Conservation (phyloP, 2,888 invertebrate species). For the Acanthoscelides obtectus region DNA sequence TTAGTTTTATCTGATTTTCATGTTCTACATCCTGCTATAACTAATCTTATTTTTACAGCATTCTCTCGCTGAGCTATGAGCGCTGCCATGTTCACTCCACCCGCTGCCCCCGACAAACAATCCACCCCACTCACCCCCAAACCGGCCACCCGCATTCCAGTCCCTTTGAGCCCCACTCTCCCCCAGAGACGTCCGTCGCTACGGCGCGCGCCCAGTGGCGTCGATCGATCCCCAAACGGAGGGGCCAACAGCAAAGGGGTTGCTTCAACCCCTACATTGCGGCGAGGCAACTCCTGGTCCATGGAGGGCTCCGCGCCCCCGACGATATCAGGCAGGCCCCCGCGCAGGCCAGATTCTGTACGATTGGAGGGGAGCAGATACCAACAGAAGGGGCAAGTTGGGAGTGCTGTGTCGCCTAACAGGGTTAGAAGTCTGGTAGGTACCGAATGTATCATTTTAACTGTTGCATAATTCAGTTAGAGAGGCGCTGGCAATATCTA, state of each 20-base stretch:
- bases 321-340: background rate
- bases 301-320: background rate
- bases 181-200: slow-evolving; percentile 32
- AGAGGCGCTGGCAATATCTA: background rate
- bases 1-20: too few relatives aligned
- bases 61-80: slow-evolving; percentile 7
- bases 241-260: background rate
- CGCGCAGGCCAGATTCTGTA: background rate
- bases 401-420: slow-evolving; percentile 38
- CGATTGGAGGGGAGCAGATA: background rate
- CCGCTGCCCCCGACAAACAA: background rate
- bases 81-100: slow-evolving; percentile 23
- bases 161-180: slow-evolving; percentile 28
- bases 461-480: background rate
- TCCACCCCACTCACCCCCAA: background rate
- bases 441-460: background rate
- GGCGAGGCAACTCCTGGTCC: background rate
- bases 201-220: slow-evolving; percentile 19
- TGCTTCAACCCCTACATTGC: background rate
- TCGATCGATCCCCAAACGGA: slow-evolving; percentile 10
- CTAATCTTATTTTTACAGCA: background rate
- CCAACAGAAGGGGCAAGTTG: background rate
- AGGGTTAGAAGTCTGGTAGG: slow-evolving; percentile 51
- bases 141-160: slow-evolving; percentile 22
- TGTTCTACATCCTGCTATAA: too few relatives aligned